Evolutionary conservation across 2,888 invertebrate genomes (phyloP).

Genomic region (Aphidius colemani): DNA sequence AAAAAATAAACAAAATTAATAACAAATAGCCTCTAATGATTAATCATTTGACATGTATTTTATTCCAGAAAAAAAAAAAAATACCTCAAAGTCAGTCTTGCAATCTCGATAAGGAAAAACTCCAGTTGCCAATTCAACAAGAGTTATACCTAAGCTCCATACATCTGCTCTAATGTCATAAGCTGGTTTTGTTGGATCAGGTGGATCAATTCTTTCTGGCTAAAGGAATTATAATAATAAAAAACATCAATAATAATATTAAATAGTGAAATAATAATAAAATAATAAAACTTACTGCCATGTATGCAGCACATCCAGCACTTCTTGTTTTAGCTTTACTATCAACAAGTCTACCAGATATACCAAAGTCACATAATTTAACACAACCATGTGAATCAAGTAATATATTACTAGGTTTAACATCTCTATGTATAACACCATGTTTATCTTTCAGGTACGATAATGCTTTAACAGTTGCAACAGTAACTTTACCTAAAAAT

Average conservation of each 20-base stretch:
- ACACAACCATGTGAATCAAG: slow-evolving; percentile 93
- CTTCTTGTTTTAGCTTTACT: slow-evolving; percentile 97
- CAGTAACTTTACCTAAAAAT: slow-evolving; percentile 95
- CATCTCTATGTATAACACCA: slow-evolving; percentile 96
- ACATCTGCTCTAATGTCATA: slow-evolving; percentile 99
- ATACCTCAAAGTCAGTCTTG: slow-evolving; percentile 95
- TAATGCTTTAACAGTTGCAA: slow-evolving; percentile 94
- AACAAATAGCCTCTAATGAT: too few relatives aligned
- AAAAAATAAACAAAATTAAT: slow-evolving; percentile 7
- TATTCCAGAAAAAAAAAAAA: too few relatives aligned
- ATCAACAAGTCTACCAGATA: slow-evolving; percentile 96
- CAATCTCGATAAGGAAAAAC: slow-evolving; percentile 94
- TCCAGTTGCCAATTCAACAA: slow-evolving; percentile 96
- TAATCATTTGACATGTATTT: too few relatives aligned
- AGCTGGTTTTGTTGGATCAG: slow-evolving; percentile 89
- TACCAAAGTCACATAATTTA: slow-evolving; percentile 99
- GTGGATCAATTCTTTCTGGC: slow-evolving; percentile 97
- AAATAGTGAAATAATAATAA: background rate
- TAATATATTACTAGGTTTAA: slow-evolving; percentile 98
- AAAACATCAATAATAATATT: background rate
- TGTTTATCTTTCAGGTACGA: slow-evolving; percentile 97
- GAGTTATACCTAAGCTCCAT: slow-evolving; percentile 96
- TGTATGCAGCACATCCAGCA: slow-evolving; percentile 98
- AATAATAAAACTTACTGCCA: slow-evolving; percentile 78
- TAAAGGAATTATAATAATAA: slow-evolving; percentile 55